Evolutionary conservation across 2,888 invertebrate species (phyloP), one percentile per base, ranked within the genome.

Genomic region (Lutraria lutraria): DNA sequence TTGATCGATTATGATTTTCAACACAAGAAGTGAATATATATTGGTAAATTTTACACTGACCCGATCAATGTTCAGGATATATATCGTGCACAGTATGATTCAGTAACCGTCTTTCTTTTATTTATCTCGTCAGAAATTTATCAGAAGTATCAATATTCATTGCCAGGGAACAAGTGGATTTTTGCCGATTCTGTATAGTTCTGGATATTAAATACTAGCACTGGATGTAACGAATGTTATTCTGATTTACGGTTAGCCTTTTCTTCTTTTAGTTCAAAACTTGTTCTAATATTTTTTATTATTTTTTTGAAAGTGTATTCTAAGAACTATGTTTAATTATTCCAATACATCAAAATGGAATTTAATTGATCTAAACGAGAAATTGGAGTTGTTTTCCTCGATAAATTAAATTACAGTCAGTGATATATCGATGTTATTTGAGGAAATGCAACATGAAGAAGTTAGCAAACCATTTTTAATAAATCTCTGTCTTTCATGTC

Each of bases 21-120:
- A 76, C 16, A 76, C 76, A 76, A 34, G 13, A 31, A 31, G 76
- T 76, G 34, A 16, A 76, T 31, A 34, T 76, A 31, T 76, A 76
- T 76, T 6, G 76, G 76, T 76, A 76, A 76, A 76, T 34, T 76
- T 76, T 31, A 25, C 76, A 16, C 31, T 76, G 76, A 76, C 76
- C 76, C 34, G 76, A 76, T 76, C 76, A 76, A 31, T 76, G 31
- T 2, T 25, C 31, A 31, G 76, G 76, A 76, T 16, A 34, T 76
- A 31, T 76, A 76, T 76, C 19, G 19, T 31, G 13, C 4, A 25
- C 31, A 31, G 34, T 76, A 76, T 76, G 76, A 76, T 31, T 34
- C 34, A 34, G 76, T 76, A 31, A 15, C 31, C 16, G 76, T 31
- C 4, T 76, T 76, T 76, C 76, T 76, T 76, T 31, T 34, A 31